Conservation (phyloP, 1,140 invertebrate genomes). For the Drosophila miranda region DNA sequence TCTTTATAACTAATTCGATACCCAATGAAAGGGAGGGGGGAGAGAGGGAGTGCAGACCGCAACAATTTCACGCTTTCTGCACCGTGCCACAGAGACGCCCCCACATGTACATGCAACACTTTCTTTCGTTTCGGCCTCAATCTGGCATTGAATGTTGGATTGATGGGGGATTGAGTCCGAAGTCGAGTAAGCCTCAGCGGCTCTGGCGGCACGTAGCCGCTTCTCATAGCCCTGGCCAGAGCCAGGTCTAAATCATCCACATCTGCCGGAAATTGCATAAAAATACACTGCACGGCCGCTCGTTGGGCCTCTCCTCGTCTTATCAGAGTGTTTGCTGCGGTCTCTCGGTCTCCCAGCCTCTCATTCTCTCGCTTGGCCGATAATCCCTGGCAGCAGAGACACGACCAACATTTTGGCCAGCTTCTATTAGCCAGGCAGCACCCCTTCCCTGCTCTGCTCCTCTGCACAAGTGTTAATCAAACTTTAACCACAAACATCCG, state of each 20-base stretch:
- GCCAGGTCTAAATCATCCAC: constrained; percentile 68
- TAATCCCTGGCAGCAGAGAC: constrained; percentile 59
- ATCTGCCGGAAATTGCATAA: constrained; percentile 81
- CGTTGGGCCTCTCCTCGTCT: constrained; percentile 24
- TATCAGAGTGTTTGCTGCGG: constrained; percentile 30
- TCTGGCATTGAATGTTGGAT: constrained; percentile 8
- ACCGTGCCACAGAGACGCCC: constrained; percentile 22
- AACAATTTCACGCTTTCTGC: constrained; percentile 57
- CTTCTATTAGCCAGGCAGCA: constrained; percentile 49
- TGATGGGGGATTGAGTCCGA: constrained; percentile 21
- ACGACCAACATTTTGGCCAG: constrained; percentile 73
- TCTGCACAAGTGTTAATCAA: constrained; percentile 40
- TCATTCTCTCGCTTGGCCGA: constrained; percentile 39
- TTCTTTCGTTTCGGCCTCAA: constrained; percentile 32
- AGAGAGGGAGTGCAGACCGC: not conserved
- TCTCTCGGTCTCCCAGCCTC: constrained; percentile 21
- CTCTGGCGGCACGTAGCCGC: constrained; percentile 57
- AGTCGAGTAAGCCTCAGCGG: constrained; percentile 2
- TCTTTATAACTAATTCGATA: constrained; percentile 61
- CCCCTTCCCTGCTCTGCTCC: not conserved
- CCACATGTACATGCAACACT: constrained; percentile 32
- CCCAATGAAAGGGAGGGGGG: not conserved
- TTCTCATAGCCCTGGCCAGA: constrained; percentile 47
- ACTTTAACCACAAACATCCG: constrained; percentile 50
- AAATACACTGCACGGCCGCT: constrained; percentile 34